phyloP scores from a whole-genome alignment of 2,113 vertebrate genomes.

The Prinia subflava region DNA sequence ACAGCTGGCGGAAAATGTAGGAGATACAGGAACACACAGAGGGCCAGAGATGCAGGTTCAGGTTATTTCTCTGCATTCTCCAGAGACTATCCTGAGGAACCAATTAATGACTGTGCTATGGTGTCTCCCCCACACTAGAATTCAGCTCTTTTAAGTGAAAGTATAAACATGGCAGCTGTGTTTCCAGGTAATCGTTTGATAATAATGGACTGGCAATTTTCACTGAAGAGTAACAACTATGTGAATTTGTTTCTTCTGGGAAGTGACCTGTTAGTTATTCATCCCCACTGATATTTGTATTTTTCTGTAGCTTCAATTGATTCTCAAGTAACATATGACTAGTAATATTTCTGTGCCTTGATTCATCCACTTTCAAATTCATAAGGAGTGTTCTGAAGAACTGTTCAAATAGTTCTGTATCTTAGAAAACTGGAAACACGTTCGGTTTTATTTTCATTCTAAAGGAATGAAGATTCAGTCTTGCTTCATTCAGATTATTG shows the following conservation, averaged over 20 bases:
- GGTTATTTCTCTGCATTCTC: neutral
- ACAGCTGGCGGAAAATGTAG: fast-evolving
- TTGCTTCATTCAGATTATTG: neutral
- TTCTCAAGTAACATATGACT: neutral
- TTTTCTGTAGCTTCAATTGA: neutral
- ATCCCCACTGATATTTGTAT: neutral
- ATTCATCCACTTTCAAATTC: neutral
- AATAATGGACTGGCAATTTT: neutral
- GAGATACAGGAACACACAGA: neutral
- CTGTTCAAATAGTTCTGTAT: neutral
- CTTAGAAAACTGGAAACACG: neutral
- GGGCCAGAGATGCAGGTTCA: neutral
- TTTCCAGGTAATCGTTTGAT: neutral
- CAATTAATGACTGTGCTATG: neutral
- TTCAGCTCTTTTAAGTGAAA: neutral
- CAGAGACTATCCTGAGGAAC: neutral
- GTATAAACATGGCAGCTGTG: neutral
- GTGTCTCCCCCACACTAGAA: neutral
- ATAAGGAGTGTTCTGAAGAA: neutral
- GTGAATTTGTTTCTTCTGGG: neutral
- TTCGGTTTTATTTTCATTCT: neutral
- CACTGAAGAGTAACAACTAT: neutral
- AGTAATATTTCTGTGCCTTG: neutral
- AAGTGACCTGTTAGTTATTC: neutral
- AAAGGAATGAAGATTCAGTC: neutral